Evolutionary conservation across 1,140 invertebrate species (phyloP), one percentile per base, ranked within the genome.

Genomic region (Pectinophora gossypiella): DNA sequence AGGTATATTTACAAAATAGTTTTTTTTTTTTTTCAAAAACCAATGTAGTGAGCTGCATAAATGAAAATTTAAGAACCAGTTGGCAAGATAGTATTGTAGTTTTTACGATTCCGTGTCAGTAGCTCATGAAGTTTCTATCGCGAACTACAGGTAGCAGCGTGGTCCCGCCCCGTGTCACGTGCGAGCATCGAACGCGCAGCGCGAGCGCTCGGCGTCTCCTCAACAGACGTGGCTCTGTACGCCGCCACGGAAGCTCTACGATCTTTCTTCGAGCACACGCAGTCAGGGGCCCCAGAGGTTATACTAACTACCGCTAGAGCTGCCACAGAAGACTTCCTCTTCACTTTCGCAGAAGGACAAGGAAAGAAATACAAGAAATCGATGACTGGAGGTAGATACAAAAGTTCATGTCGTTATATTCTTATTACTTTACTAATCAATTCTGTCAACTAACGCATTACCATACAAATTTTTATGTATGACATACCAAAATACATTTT

Each of bases 181-280:
- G 68, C 63, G 0, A 76, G 89, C 21, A 74, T 92, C 3, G 83
- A 83, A 32, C 86, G 88, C 42, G 91, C 93, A 16, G 89, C 91
- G 0, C 88, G 84, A 15, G 88, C 89, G 3, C 89, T 91, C 0
- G 90, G 91, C 1, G 90, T 93, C 0, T 90, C 91, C 0, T 91
- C 93, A 20, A 91, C 92, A 0, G 94, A 95, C 61, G 90, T 95
- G 7, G 83, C 92, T 0, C 75, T 95, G 2, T 89, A 90, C 12
- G 90, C 91, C 1, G 87, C 89, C 5, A 90, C 92, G 0, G 91
- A 90, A 51, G 89, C 91, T 0, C 64, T 94, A 1, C 89, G 91
- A 19, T 89, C 91, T 18, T 94, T 93, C 70, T 93, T 93, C 51
- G 76, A 83, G 22, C 87, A 90, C 9, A 76, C 89, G 0, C 85